Evolutionary conservation across 2,888 invertebrate genomes (phyloP).

Genomic region (Drosophila macrothrix): DNA sequence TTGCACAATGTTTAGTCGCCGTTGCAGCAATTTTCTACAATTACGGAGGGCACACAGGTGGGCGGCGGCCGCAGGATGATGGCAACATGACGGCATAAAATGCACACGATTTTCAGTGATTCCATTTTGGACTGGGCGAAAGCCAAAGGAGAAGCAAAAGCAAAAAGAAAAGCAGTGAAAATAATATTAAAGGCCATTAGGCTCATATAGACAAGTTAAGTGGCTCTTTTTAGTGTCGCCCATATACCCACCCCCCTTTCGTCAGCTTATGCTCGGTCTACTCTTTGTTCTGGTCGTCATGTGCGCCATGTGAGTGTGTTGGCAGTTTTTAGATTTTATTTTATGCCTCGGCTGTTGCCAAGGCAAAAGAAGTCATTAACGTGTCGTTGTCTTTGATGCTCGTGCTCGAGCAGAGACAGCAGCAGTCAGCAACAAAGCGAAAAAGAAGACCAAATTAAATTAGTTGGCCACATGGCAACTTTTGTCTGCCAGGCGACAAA

Average conservation of each 20-base stretch:
- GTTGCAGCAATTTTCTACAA: slow-evolving; percentile 81
- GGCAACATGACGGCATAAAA: slow-evolving; percentile 74
- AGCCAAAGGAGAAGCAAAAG: slow-evolving; percentile 25
- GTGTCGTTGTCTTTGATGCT: slow-evolving; percentile 80
- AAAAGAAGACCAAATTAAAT: slow-evolving; percentile 78
- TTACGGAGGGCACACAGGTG: slow-evolving; percentile 74
- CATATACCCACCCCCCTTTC: neutral
- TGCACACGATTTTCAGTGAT: slow-evolving; percentile 80
- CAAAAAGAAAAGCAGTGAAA: slow-evolving; percentile 69
- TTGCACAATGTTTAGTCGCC: slow-evolving; percentile 79
- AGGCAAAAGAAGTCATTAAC: slow-evolving; percentile 79
- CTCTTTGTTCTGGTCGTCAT: slow-evolving; percentile 40
- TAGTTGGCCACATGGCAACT: slow-evolving; percentile 83
- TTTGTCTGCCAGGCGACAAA: slow-evolving; percentile 59
- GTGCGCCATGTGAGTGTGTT: slow-evolving; percentile 60
- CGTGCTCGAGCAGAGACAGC: slow-evolving; percentile 33
- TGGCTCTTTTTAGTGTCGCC: slow-evolving; percentile 81
- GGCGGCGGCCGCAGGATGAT: slow-evolving; percentile 47
- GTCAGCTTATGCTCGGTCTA: slow-evolving; percentile 7
- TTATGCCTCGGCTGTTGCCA: slow-evolving; percentile 64
- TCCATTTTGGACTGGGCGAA: slow-evolving; percentile 52
- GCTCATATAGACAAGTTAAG: slow-evolving; percentile 85
- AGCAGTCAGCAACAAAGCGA: slow-evolving; percentile 22
- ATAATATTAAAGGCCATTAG: slow-evolving; percentile 85
- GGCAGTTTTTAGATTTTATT: slow-evolving; percentile 74